Base-by-base conservation (phyloP, 2,888 invertebrate species). In the Rhagonycha lutea region DNA sequence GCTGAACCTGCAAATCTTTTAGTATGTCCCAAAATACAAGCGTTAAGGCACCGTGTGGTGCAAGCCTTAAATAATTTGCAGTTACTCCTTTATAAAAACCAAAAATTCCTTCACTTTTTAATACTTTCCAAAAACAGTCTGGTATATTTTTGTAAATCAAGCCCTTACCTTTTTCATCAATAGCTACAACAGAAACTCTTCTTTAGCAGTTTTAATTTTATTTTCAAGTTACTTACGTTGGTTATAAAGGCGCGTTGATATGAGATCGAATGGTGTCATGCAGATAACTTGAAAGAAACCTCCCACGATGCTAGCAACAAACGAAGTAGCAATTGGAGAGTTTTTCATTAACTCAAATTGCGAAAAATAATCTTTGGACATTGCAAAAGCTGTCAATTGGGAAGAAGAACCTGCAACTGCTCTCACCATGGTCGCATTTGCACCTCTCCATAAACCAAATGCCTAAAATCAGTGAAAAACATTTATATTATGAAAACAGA, bases 31-130 rank as follows among this genome's bases (percentile, higher is more conserved):
- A 98, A 86, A 98, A 95, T 24, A 97, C 92, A 68, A 98, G 89
- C 79, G 95, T 93, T 1, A 98, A 87, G 0, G 97, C 94, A 0
- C 96, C 95, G 85, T 98, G 98, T 0, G 98, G 98, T 0, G 96
- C 98, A 63, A 97, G 90, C 77, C 98, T 90, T 82, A 97, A 88
- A 88, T 97, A 97, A 82, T 95, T 95, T 0, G 97, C 96, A 69
- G 94, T 93, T 77, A 96, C 92, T 4, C 97, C 98, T 88, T 98
- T 98, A 88, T 97, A 98, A 81, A 98, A 91, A 0, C 97, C 96
- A 70, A 89, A 87, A 2, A 95, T 78, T 0, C 97, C 96, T 89
- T 97, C 97, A 3, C 91, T 91, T 83, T 87, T 90, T 82, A 92
- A 91, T 78, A 94, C 95, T 88, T 97, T 96, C 0, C 89, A 82